Percentiles rank a stretch among this genome's conserved stretches.
Conservation (phyloP, 2,888 invertebrate genomes). For the Rhaphigaster nebulosa region DNA sequence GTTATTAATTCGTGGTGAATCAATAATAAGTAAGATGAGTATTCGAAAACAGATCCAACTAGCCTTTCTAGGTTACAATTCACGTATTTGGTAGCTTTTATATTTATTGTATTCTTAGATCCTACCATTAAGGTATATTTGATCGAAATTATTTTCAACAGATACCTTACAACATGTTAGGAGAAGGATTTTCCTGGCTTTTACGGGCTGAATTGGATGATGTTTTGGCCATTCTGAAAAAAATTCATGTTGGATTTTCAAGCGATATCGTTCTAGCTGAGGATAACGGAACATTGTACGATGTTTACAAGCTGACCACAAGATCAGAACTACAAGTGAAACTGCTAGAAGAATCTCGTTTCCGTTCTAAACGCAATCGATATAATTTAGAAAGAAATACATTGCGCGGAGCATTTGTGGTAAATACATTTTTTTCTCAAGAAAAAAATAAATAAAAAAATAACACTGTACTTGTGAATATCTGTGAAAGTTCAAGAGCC, state of each 20-base stretch:
- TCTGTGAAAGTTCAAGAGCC: too few species aligned
- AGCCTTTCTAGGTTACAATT: too few species aligned
- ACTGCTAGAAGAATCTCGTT: neutral
- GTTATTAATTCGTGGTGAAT: too few species aligned
- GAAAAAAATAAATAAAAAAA: too few species aligned
- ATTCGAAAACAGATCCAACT: too few species aligned
- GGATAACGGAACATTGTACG: neutral
- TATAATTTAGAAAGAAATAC: neutral
- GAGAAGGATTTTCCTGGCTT: slow-evolving; percentile 6
- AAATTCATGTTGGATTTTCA: neutral
- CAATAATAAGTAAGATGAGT: too few species aligned
- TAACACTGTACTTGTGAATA: too few species aligned
- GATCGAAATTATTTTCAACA: neutral
- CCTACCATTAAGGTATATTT: neutral
- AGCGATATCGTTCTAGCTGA: slow-evolving; percentile 8
- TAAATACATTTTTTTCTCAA: neutral
- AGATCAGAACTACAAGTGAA: neutral
- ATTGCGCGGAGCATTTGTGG: neutral
- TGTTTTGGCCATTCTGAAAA: neutral
- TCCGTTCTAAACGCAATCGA: neutral
- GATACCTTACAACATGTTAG: neutral
- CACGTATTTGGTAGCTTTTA: too few species aligned
- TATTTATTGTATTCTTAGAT: too few species aligned
- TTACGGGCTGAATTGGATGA: neutral
- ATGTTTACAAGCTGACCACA: neutral